Evolutionary conservation across 2,888 invertebrate species (phyloP), one percentile per base, ranked within the genome.

Genomic region (Caenorhabditis becei): DNA sequence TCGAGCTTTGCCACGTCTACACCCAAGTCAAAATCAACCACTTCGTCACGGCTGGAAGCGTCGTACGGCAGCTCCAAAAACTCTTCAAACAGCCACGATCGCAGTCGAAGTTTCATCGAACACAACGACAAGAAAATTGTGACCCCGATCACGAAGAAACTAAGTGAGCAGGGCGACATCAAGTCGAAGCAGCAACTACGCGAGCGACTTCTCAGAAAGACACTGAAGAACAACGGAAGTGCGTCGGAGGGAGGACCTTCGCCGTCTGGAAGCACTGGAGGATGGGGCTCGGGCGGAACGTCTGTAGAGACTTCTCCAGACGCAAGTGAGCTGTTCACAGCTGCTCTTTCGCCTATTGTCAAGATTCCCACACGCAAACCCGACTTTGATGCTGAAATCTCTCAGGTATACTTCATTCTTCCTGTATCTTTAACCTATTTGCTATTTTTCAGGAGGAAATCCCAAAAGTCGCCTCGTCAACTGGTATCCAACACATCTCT

Each of bases 121-220:
- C 32, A 4, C n/a, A 24, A 32, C 18, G 47, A 1, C 37, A 47
- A 14, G 2, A 41, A 41, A 41, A 11, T 47, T 10, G 35, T 79
- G 51, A 80, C 85, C 7, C 86, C 86, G 2, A 85, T 85, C 2
- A 80, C 85, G 1, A 78, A 77, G 35, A 74, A 78, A n/a, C 67
- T 85, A 7, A 2, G 47, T 1, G 67, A 67, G 0, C 23, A 77
- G 10, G 49, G 20, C 11, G 86, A 85, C 54, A 0, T 18, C 4
- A 71, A 53, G 14, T 82, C 85, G 11, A 83, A 84, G 41, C 86
- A 86, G 54, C 75, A 82, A 20, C 67, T 87, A 16, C 49, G 87
- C 20, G 87, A 87, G 66, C 71, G 87, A 3, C 62, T 87, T 14
- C 66, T 87, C 26, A 75, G 84, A 59, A 87, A 86, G 59, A 63